Conservation (phyloP, 2,113 vertebrate genomes). For the Galemys pyrenaicus region DNA sequence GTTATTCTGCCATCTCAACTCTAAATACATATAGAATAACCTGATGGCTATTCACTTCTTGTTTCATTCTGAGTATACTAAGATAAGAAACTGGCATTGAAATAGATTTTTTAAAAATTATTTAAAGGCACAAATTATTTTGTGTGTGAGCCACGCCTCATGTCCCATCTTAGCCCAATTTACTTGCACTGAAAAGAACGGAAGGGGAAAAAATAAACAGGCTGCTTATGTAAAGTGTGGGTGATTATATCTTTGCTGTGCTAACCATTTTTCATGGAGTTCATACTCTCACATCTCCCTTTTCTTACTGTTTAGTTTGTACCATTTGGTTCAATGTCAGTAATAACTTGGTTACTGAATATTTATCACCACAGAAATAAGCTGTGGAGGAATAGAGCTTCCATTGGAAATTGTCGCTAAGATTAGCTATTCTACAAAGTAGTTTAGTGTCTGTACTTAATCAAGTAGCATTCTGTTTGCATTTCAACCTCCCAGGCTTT, state of each 20-base stretch:
- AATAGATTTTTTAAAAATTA: background rate
- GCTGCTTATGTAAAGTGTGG: background rate
- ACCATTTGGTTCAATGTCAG: background rate
- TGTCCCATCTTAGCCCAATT: background rate
- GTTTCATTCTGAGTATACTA: background rate
- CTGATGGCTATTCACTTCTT: background rate
- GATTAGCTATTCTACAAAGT: background rate
- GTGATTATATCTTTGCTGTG: background rate
- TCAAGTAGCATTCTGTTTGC: background rate
- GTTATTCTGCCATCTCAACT: background rate
- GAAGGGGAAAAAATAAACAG: background rate
- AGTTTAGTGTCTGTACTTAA: background rate
- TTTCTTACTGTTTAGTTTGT: background rate
- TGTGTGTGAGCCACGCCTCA: fast-evolving
- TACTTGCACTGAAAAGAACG: background rate
- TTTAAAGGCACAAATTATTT: background rate
- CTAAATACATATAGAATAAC: fast-evolving
- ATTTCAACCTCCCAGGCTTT: background rate
- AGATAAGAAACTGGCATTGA: background rate
- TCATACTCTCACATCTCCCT: background rate
- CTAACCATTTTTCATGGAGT: no score
- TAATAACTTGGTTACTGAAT: background rate
- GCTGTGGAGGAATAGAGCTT: background rate
- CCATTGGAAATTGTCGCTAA: background rate
- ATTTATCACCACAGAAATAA: background rate